These are phyloP conservation scores for Eurois occulta DNA, from an alignment of 2,888 invertebrate genomes.

Conservation along the genomic window DNA sequence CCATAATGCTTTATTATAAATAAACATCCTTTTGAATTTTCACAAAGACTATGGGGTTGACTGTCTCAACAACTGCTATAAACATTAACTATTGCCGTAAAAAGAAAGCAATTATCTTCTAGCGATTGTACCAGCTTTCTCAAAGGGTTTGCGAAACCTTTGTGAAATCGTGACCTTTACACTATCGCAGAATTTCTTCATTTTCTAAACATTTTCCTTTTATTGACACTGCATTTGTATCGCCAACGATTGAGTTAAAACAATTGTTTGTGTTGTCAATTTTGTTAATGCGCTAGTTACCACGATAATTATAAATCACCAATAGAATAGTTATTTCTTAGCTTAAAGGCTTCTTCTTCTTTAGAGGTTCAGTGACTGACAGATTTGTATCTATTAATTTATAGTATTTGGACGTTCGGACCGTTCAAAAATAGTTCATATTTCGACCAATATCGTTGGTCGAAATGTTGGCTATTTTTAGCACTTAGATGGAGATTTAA, in stretches of 20 bases:
- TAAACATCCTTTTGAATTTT: constrained; percentile 20
- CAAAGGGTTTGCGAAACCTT: background rate
- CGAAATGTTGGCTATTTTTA: too few species aligned
- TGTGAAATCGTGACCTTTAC: constrained; percentile 32
- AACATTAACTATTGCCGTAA: constrained; percentile 33
- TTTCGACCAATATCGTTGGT: background rate
- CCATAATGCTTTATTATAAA: constrained; percentile 2
- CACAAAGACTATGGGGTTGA: constrained; percentile 1
- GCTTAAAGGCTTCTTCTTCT: background rate
- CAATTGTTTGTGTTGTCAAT: background rate
- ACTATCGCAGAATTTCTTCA: constrained; percentile 6
- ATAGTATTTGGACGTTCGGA: background rate
- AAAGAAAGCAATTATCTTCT: constrained; percentile 44
- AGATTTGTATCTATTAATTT: background rate
- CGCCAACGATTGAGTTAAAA: background rate
- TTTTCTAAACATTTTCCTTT: constrained; percentile 17
- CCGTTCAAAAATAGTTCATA: background rate
- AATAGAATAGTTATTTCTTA: background rate
- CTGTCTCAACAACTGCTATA: constrained; percentile 12
- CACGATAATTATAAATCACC: background rate
- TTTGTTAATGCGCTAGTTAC: background rate
- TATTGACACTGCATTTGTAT: background rate
- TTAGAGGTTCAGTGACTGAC: background rate
- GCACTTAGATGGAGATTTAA: background rate
- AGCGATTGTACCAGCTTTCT: constrained; percentile 36